These are phyloP conservation scores for Poeciliopsis infans DNA, from an alignment of 2,797 vertebrate species.

Conservation along the genomic window DNA sequence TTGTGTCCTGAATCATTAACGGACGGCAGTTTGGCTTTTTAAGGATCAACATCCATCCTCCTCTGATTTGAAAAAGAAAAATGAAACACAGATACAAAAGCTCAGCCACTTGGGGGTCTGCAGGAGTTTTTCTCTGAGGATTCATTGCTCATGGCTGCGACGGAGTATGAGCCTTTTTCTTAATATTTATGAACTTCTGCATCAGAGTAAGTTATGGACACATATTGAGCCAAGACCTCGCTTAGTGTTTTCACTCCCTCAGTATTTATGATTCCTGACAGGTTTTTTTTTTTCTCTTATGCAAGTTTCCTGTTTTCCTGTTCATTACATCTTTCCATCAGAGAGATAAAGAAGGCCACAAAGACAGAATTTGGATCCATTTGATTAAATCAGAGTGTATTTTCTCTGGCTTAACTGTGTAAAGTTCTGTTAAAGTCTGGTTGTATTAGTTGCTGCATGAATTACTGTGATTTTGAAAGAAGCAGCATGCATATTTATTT, in stretches of 20 bases:
- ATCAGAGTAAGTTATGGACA: slow-evolving; percentile 78
- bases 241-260: slow-evolving; percentile 76
- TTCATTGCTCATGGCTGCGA: slow-evolving; percentile 66
- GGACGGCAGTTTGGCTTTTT: slow-evolving; percentile 32
- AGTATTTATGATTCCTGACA: slow-evolving; percentile 71
- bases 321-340: slow-evolving; percentile 39
- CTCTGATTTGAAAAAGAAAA: slow-evolving; percentile 59
- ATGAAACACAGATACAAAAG: slow-evolving; percentile 40
- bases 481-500: background rate
- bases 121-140: slow-evolving; percentile 51
- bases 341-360: slow-evolving; percentile 2
- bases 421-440: slow-evolving; percentile 4
- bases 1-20: slow-evolving; percentile 3
- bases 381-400: slow-evolving; percentile 2
- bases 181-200: slow-evolving; percentile 76
- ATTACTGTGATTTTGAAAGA: background rate
- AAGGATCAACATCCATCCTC: slow-evolving; percentile 35
- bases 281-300: slow-evolving; percentile 55
- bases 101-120: slow-evolving; percentile 33
- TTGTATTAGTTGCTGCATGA: slow-evolving; percentile 8
- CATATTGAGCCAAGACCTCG: slow-evolving; percentile 68
- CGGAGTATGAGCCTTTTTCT: slow-evolving; percentile 70
- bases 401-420: background rate
- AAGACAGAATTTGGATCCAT: background rate
- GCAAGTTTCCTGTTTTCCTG: slow-evolving; percentile 59